Percentiles rank a stretch among this genome's conserved stretches.
These are phyloP conservation scores for Xenopus borealis DNA, from an alignment of 2,113 vertebrate genomes.

Conservation along the genomic window DNA sequence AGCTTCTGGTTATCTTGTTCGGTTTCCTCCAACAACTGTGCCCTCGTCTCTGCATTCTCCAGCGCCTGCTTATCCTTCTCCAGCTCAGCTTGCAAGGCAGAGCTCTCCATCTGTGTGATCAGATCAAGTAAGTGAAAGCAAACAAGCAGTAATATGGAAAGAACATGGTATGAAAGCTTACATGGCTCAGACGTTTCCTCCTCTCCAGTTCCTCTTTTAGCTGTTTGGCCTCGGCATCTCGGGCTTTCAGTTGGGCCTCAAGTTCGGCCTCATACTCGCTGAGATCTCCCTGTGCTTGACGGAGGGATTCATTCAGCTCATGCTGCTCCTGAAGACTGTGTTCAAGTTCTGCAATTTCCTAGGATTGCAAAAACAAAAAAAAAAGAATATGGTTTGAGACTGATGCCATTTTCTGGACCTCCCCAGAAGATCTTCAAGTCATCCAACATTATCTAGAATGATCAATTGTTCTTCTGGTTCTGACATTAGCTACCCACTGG, in stretches of 20 bases:
- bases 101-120: constrained; percentile 65
- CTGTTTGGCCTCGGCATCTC: constrained; percentile 61
- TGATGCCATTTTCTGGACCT: constrained; percentile 29
- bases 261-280: constrained; percentile 65
- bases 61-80: constrained; percentile 70
- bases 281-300: constrained; percentile 63
- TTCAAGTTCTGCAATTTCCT: constrained; percentile 70
- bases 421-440: constrained; percentile 9
- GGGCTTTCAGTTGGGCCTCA: constrained; percentile 65
- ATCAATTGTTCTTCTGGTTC: no score
- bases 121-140: constrained; percentile 11
- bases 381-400: constrained; percentile 5
- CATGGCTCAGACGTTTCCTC: constrained; percentile 61
- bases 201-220: constrained; percentile 71
- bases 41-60: constrained; percentile 64
- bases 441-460: not conserved
- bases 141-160: constrained; percentile 27
- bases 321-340: constrained; percentile 61
- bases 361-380: constrained; percentile 43
- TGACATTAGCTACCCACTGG: no score
- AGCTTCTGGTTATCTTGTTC: constrained; percentile 67
- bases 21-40: constrained; percentile 65
- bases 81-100: constrained; percentile 70
- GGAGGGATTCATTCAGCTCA: constrained; percentile 64
- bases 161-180: constrained; percentile 43